Evolutionary conservation across 1,140 invertebrate species (phyloP).

Genomic region (Euborellia annulipes): DNA sequence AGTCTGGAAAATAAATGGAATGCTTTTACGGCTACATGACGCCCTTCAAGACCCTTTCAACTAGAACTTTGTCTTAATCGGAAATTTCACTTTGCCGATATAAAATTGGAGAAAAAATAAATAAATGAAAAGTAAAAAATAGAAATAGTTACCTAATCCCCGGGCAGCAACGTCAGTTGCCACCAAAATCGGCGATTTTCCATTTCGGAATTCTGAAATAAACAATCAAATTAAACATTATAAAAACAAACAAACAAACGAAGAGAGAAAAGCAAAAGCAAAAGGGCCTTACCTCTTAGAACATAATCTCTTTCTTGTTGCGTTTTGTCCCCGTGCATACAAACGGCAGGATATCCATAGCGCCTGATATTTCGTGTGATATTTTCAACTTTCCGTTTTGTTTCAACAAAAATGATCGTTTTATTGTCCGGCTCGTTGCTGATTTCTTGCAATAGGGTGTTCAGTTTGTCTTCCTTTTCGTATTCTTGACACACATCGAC

Average conservation of each 20-base stretch:
- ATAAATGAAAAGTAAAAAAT: too few relatives aligned
- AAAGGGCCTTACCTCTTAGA: slow-evolving; percentile 22
- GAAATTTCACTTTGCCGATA: too few relatives aligned
- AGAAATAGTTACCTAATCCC: slow-evolving; percentile 63
- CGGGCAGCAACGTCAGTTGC: slow-evolving; percentile 98
- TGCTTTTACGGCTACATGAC: too few relatives aligned
- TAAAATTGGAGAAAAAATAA: too few relatives aligned
- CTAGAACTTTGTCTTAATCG: too few relatives aligned
- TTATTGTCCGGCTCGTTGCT: slow-evolving; percentile 39
- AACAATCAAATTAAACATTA: not conserved
- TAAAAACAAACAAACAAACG: not conserved
- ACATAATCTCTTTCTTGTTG: slow-evolving; percentile 73
- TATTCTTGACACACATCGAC: slow-evolving; percentile 41
- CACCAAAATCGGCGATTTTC: slow-evolving; percentile 85
- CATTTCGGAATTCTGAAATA: slow-evolving; percentile 77
- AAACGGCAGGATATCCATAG: slow-evolving; percentile 55
- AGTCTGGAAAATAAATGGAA: too few relatives aligned
- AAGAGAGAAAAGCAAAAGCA: slow-evolving; percentile 1
- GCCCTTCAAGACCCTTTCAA: too few relatives aligned
- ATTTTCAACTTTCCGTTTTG: slow-evolving; percentile 51
- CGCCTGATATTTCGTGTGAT: slow-evolving; percentile 38
- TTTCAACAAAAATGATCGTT: slow-evolving; percentile 49
- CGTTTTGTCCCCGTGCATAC: slow-evolving; percentile 82
- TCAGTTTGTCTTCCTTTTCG: slow-evolving; percentile 32
- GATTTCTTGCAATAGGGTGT: slow-evolving; percentile 37